Conservation (phyloP, 2,888 invertebrate species). For the Cosmopolites sordidus region DNA sequence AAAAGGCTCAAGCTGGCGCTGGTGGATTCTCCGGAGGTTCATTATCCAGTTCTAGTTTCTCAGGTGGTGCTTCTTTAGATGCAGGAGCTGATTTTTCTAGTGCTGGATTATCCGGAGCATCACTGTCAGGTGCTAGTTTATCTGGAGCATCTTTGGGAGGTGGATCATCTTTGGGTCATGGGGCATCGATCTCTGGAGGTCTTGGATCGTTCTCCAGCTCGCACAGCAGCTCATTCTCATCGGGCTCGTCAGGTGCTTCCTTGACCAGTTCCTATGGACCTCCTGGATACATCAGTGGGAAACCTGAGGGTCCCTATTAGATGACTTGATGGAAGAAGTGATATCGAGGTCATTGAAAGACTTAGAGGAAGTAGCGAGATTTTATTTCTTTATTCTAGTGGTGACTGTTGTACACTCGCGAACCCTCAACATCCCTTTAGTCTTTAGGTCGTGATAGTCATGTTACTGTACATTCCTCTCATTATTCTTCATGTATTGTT, state of each 20-base stretch:
- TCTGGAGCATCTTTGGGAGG: slow-evolving; percentile 9
- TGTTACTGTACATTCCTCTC: neutral
- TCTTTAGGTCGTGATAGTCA: neutral
- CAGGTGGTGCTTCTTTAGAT: slow-evolving; percentile 12
- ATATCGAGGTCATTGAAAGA: slow-evolving; percentile 14
- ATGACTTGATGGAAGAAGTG: slow-evolving; percentile 4
- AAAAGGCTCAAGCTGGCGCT: slow-evolving; percentile 48
- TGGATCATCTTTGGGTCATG: neutral
- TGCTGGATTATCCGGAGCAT: slow-evolving; percentile 5
- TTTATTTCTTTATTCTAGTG: slow-evolving; percentile 3
- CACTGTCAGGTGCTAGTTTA: slow-evolving; percentile 5
- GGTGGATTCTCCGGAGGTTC: slow-evolving; percentile 35
- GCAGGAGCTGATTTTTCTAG: slow-evolving; percentile 12
- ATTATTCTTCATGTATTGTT: neutral
- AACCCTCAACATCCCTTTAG: too few species aligned
- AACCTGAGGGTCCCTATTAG: slow-evolving; percentile 27
- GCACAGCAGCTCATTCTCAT: slow-evolving; percentile 21
- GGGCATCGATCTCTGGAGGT: slow-evolving; percentile 3
- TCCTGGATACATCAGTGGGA: slow-evolving; percentile 42
- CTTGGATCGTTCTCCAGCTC: slow-evolving; percentile 16
- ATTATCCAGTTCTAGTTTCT: slow-evolving; percentile 6
- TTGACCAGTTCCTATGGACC: slow-evolving; percentile 41
- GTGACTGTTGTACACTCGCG: too few species aligned
- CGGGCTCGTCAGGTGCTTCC: slow-evolving; percentile 21
- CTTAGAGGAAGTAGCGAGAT: slow-evolving; percentile 2